Evolutionary conservation across 2,888 invertebrate genomes (phyloP).

Genomic region (Rhagium mordax): DNA sequence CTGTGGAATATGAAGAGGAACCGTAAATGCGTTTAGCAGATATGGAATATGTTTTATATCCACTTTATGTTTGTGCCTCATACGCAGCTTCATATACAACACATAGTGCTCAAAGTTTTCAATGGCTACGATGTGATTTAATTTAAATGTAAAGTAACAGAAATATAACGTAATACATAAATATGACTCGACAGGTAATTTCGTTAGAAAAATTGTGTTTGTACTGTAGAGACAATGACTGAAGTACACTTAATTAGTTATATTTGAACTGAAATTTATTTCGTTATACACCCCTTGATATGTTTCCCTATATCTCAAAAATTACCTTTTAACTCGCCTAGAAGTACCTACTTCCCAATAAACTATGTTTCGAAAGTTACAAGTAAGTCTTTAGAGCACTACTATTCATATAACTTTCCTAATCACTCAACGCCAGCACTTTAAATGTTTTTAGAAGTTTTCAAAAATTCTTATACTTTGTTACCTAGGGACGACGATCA

Average conservation of each 20-base stretch:
- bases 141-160: background rate
- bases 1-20: background rate
- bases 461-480: background rate
- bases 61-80: background rate
- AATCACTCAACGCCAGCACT: too few species aligned
- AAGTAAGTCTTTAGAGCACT: too few species aligned
- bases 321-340: too few species aligned
- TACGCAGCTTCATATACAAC: background rate
- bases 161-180: background rate
- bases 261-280: too few species aligned
- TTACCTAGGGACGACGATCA: background rate
- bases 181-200: background rate
- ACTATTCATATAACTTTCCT: too few species aligned
- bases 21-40: background rate
- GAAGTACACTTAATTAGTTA: too few species aligned
- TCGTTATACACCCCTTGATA: too few species aligned
- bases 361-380: too few species aligned
- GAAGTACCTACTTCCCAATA: too few species aligned
- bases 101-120: background rate
- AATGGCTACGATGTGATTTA: background rate
- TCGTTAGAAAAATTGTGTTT: background rate
- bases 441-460: background rate
- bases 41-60: background rate
- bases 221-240: too few species aligned
- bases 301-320: too few species aligned